Evolutionary conservation across 1,140 invertebrate genomes (phyloP).

Genomic region (Mycetomoellerius zeteki): DNA sequence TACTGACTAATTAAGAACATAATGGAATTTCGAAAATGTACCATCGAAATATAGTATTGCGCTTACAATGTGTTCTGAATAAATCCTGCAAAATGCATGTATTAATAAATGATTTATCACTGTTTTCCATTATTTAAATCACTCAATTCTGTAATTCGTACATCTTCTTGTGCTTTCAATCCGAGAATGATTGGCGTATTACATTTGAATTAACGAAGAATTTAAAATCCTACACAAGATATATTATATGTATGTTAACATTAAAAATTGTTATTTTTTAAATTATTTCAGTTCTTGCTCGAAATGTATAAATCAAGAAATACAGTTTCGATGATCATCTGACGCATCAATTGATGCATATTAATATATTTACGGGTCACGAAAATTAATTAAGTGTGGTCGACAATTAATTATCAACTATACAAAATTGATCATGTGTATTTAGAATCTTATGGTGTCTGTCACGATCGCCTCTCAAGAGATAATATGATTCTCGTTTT

Average conservation of each 20-base stretch:
- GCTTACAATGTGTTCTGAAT: neutral
- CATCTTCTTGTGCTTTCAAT: neutral
- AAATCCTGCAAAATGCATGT: conserved; percentile 1
- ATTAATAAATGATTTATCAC: conserved; percentile 6
- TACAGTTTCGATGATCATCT: neutral
- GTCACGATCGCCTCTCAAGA: neutral
- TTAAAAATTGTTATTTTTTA: too few relatives aligned
- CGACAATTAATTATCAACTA: neutral
- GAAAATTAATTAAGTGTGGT: neutral
- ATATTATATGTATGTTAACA: neutral
- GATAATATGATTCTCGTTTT: neutral
- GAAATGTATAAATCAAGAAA: neutral
- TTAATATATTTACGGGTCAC: neutral
- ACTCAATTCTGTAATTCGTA: neutral
- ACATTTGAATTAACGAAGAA: neutral
- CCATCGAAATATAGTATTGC: neutral
- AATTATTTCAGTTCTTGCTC: neutral
- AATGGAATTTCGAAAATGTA: conserved; percentile 10
- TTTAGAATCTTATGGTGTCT: neutral
- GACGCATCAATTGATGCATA: neutral
- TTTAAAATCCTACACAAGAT: neutral
- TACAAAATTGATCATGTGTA: neutral
- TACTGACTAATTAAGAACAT: neutral
- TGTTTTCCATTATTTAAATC: conserved; percentile 1
- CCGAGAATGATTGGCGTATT: neutral